These are phyloP conservation scores for Pycnonotus jocosus DNA, from an alignment of 2,113 vertebrate genomes.

Conservation along the genomic window DNA sequence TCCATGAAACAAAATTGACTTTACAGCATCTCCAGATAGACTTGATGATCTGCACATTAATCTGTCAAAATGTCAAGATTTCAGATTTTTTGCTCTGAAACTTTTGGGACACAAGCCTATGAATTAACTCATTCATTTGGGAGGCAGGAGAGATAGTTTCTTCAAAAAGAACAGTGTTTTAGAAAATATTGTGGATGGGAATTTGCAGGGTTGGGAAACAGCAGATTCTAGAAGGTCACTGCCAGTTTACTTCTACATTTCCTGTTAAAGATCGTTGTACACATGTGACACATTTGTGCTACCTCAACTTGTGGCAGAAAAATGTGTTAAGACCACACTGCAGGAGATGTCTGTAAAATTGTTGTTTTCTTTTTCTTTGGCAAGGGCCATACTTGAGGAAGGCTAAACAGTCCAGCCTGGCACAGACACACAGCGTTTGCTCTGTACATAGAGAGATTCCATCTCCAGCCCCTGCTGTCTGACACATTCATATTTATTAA, in stretches of 20 bases:
- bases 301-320: not conserved
- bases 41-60: not conserved
- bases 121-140: not conserved
- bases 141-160: not conserved
- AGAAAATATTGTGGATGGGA: not conserved
- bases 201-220: not conserved
- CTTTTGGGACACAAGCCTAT: not conserved
- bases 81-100: not conserved
- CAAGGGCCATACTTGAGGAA: not conserved
- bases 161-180: not conserved
- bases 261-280: not conserved
- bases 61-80: not conserved
- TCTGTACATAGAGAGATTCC: not conserved
- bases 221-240: not conserved
- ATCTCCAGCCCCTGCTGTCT: not conserved
- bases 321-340: not conserved
- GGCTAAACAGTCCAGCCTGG: not conserved
- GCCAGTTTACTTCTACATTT: not conserved
- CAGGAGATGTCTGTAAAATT: not conserved
- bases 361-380: not conserved
- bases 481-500: not conserved
- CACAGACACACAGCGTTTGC: not conserved
- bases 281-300: accelerated
- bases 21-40: not conserved
- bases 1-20: not conserved